phyloP scores from a whole-genome alignment of 1,140 invertebrate genomes.

The Procambarus virginalis region DNA sequence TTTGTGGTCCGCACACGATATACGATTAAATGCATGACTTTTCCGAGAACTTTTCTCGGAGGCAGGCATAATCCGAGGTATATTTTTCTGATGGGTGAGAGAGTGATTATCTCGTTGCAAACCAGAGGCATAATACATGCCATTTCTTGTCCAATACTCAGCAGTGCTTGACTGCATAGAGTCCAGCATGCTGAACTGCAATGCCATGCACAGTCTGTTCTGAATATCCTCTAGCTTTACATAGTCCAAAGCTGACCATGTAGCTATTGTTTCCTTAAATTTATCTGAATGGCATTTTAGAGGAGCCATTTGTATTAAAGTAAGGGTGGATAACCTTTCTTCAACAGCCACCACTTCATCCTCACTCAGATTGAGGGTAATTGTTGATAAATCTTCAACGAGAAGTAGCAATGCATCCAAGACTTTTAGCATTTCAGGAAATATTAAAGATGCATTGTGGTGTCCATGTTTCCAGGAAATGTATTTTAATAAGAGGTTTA shows the following conservation, averaged over 20 bases:
- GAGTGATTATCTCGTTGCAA: conserved; percentile 8
- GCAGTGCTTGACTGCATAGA: conserved; percentile 41
- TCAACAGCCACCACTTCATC: conserved; percentile 60
- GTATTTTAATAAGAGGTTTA: conserved; percentile 65
- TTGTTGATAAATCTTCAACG: conserved; percentile 43
- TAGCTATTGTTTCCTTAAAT: conserved; percentile 42
- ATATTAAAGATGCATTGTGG: conserved; percentile 57
- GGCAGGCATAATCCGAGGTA: conserved; percentile 39
- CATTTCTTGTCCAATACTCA: conserved; percentile 30
- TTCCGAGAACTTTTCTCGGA: neutral
- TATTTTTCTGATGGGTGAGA: neutral
- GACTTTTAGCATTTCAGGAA: conserved; percentile 64
- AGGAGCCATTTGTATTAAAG: conserved; percentile 37
- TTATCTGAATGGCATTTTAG: conserved; percentile 30
- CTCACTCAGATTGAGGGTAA: conserved; percentile 53
- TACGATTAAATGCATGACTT: neutral
- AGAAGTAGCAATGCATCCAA: conserved; percentile 61
- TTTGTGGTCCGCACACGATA: neutral
- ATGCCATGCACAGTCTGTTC: conserved; percentile 47
- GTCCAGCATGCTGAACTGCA: conserved; percentile 50
- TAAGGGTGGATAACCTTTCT: conserved; percentile 55
- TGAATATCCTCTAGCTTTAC: conserved; percentile 52
- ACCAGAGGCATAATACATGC: conserved; percentile 13
- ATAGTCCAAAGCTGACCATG: conserved; percentile 50
- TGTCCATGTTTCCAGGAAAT: conserved; percentile 66